These are phyloP conservation scores for Eriosoma lanigerum DNA, from an alignment of 1,140 invertebrate genomes.

Conservation along the genomic window DNA sequence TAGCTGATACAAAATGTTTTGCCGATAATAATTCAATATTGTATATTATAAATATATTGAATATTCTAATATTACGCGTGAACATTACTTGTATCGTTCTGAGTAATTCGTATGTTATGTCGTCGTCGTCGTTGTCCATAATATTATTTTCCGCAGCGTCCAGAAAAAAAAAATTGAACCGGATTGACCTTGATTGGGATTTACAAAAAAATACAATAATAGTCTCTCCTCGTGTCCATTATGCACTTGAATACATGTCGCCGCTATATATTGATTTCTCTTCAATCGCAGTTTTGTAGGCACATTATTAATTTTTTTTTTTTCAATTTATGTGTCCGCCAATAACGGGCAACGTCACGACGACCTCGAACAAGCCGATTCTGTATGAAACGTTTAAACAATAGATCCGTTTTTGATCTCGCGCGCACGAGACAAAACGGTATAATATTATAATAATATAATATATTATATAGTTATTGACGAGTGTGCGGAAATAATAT, in stretches of 20 bases:
- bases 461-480: neutral
- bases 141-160: neutral
- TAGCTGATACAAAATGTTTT: neutral
- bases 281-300: neutral
- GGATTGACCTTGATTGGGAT: slow-evolving; percentile 24
- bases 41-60: too few species aligned
- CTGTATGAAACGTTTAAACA: slow-evolving; percentile 16
- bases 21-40: slow-evolving; percentile 5
- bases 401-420: neutral
- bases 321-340: neutral
- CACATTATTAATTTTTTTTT: neutral
- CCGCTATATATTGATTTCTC: slow-evolving; percentile 18
- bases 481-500: neutral
- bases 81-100: slow-evolving; percentile 38
- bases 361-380: neutral
- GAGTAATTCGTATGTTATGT: slow-evolving; percentile 26
- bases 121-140: slow-evolving; percentile 25
- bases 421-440: neutral
- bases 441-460: neutral
- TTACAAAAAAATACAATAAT: slow-evolving; percentile 6
- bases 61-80: neutral
- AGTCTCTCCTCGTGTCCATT: slow-evolving; percentile 23
- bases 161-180: slow-evolving; percentile 17
- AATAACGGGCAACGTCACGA: too few species aligned
- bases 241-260: neutral